These are phyloP conservation scores for Nowickia ferox DNA, from an alignment of 2,888 invertebrate genomes.

Conservation along the genomic window DNA sequence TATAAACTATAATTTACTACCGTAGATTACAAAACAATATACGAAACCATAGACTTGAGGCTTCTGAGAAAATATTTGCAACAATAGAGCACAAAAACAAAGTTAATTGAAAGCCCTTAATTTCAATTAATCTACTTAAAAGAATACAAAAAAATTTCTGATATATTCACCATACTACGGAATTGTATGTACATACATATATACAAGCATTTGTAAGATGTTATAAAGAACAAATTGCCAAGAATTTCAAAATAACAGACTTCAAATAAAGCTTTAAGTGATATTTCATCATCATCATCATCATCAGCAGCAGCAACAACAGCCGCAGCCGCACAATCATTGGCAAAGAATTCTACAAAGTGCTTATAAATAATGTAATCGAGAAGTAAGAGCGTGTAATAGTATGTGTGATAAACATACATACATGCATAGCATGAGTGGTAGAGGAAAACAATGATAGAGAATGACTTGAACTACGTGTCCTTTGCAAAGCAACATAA, in stretches of 20 bases:
- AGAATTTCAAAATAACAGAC: slow-evolving; percentile 68
- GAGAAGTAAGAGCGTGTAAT: slow-evolving; percentile 1
- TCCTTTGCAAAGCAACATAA: slow-evolving; percentile 76
- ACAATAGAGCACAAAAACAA: slow-evolving; percentile 34
- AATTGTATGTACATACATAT: background rate
- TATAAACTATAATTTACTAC: slow-evolving; percentile 70
- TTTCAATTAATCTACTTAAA: slow-evolving; percentile 71
- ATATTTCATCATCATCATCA: slow-evolving; percentile 71
- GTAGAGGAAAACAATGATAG: slow-evolving; percentile 23
- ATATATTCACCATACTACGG: slow-evolving; percentile 9
- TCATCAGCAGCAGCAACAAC: background rate
- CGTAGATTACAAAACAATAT: slow-evolving; percentile 58
- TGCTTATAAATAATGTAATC: slow-evolving; percentile 62
- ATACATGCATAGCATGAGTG: background rate
- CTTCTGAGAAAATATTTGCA: slow-evolving; percentile 55
- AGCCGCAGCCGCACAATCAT: slow-evolving; percentile 39
- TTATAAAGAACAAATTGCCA: slow-evolving; percentile 64
- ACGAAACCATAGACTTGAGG: slow-evolving; percentile 53
- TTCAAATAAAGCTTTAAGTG: slow-evolving; percentile 66
- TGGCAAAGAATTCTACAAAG: slow-evolving; percentile 55
- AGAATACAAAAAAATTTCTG: slow-evolving; percentile 29
- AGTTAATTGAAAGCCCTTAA: slow-evolving; percentile 71
- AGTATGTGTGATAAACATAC: background rate
- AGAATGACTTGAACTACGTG: slow-evolving; percentile 81
- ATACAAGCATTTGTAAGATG: slow-evolving; percentile 20